Evolutionary conservation across 2,888 invertebrate species (phyloP).

Genomic region (Phragmatobia fuliginosa): DNA sequence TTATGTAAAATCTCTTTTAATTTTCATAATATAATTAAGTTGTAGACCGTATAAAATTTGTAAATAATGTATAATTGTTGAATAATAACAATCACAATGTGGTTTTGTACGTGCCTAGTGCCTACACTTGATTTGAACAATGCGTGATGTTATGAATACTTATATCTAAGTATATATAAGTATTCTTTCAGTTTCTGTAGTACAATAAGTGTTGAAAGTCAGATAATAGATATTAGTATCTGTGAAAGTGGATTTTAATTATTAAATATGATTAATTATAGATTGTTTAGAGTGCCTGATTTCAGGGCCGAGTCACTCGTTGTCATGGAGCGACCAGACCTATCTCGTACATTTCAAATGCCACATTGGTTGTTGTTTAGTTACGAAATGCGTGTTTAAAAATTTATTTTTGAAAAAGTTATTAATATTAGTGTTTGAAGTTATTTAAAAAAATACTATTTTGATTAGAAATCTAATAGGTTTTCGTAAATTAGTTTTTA

Average conservation of each 20-base stretch:
- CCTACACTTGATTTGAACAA: constrained; percentile 37
- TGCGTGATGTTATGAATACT: constrained; percentile 28
- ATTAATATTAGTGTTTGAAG: not conserved
- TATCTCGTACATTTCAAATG: not conserved
- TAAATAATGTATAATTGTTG: constrained; percentile 17
- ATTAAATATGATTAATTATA: not conserved
- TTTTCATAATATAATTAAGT: constrained; percentile 3
- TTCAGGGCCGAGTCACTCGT: not conserved
- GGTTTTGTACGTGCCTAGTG: constrained; percentile 45
- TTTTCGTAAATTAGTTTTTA: not conserved
- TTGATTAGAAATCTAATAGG: not conserved
- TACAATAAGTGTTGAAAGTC: not conserved
- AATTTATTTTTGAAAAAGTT: not conserved
- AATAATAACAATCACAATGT: constrained; percentile 26
- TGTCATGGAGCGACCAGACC: not conserved
- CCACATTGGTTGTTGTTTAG: not conserved
- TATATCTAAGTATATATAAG: constrained; percentile 4
- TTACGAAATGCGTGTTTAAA: not conserved
- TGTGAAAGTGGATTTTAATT: not conserved
- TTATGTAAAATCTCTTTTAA: not conserved
- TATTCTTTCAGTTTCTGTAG: not conserved
- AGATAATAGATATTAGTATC: too few relatives aligned
- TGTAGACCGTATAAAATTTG: constrained; percentile 32
- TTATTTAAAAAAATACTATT: not conserved
- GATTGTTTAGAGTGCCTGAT: not conserved